Base-by-base conservation (phyloP, 2,797 vertebrate species). In the Macrochelys suwanniensis region DNA sequence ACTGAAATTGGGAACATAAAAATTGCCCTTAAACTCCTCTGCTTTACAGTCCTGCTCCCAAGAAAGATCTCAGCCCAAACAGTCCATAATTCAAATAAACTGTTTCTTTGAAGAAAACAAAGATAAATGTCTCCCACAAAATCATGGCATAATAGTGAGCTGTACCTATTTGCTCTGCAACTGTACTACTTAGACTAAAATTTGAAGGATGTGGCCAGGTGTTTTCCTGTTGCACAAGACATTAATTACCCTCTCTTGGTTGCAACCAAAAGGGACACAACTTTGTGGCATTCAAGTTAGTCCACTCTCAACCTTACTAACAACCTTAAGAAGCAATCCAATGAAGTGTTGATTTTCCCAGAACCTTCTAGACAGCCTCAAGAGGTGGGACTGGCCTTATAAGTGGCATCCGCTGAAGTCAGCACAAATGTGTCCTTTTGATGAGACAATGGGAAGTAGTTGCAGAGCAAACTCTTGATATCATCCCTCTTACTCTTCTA, bases 21-120 rank as follows among this genome's bases (percentile, higher is more conserved):
- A 84, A 50, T 5, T 4, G 2, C 42, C 65, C 83, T 88, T 85
- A 6, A 53, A 86, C 15, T 76, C 54, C 19, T 82, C 59, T 3
- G 1, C 85, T 23, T 74, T 89, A 51, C 89, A 45, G 51, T 13
- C n/a, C 87, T 80, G 85, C n/a, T 77, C n/a, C 87, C 81, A 89
- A 83, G 19, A 89, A 7, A 53, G 50, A 50, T 78, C 9, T 79
- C 47, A 16, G 10, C 54, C 37, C 93, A 95, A 90, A 56, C 1
- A 84, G 56, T 19, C 94, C 74, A 94, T 90, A 86, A 8, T 59
- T 93, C 91, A 97, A 92, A 92, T 86, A 93, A 93, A 82, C 47
- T 42, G 37, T 81, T 80, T n/a, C 51, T 88, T 77, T 87, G 84
- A 95, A 90, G 84, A 26, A 89, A 96, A 91, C 68, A 74, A 45